These are phyloP conservation scores for Cochlearius cochlearius DNA, from an alignment of 2,113 vertebrate genomes.

Conservation along the genomic window DNA sequence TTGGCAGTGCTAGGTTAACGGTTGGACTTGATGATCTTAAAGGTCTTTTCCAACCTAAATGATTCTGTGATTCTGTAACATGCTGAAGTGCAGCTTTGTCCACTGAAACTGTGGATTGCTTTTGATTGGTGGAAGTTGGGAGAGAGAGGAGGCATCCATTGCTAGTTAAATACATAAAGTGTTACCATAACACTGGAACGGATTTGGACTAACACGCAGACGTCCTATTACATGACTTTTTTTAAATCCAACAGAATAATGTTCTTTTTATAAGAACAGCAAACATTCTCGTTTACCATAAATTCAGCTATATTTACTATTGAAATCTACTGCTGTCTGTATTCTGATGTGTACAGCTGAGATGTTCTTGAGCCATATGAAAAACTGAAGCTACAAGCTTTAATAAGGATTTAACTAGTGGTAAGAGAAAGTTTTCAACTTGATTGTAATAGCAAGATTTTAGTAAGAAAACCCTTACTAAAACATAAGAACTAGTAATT, in stretches of 20 bases:
- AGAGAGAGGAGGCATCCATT: not conserved
- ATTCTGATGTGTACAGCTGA: not conserved
- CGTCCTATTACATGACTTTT: not conserved
- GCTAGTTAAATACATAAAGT: not conserved
- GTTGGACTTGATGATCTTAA: too few species aligned
- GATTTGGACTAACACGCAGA: not conserved
- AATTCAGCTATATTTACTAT: not conserved
- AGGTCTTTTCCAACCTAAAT: too few species aligned
- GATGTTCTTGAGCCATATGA: not conserved
- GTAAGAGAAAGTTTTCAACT: not conserved
- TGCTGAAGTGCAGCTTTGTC: not conserved
- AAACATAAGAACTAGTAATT: not conserved
- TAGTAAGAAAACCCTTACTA: not conserved
- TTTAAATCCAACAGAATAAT: not conserved
- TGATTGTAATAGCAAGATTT: not conserved
- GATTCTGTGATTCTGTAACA: too few species aligned
- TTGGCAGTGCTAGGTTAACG: too few species aligned
- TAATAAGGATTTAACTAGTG: not conserved
- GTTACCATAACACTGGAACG: not conserved
- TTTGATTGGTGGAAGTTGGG: not conserved
- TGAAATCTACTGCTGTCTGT: not conserved
- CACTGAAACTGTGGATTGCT: not conserved
- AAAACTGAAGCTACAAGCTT: not conserved
- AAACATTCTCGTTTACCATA: not conserved
- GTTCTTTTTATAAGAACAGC: not conserved